Percentiles rank a stretch among this genome's conserved stretches.
These are phyloP conservation scores for Hestina assimilis DNA, from an alignment of 1,140 invertebrate genomes.

Conservation along the genomic window DNA sequence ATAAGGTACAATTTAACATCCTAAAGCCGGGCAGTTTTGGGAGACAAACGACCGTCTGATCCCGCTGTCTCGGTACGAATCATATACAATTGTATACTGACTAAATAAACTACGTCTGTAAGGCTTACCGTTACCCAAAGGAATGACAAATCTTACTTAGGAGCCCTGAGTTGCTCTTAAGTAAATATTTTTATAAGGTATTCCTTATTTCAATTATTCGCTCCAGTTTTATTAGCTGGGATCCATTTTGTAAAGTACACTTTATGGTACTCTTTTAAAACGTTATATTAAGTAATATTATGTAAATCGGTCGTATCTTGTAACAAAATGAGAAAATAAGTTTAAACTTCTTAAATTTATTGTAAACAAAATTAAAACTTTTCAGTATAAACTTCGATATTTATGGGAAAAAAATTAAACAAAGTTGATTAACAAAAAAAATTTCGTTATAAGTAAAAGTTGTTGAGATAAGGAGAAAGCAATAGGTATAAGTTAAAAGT, in stretches of 20 bases:
- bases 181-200: constrained; percentile 3
- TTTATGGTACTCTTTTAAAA: no score
- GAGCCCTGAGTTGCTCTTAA: neutral
- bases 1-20: constrained; percentile 44
- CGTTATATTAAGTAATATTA: no score
- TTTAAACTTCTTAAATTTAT: no score
- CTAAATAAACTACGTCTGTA: constrained; percentile 56
- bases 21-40: constrained; percentile 43
- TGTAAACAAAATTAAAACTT: no score
- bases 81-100: constrained; percentile 46
- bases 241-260: neutral
- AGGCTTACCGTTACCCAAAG: constrained; percentile 28
- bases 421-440: no score
- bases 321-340: no score
- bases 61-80: constrained; percentile 43
- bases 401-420: no score
- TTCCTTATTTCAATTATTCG: constrained; percentile 1
- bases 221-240: neutral
- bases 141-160: constrained; percentile 14
- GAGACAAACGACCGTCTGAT: constrained; percentile 56
- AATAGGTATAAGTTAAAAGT: neutral
- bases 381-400: no score
- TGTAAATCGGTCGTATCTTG: no score
- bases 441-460: neutral
- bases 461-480: constrained; percentile 11